Percentiles rank a stretch among this genome's conserved stretches.
Conservation (phyloP, 2,113 vertebrate genomes). For the Campylomormyrus numenius region DNA sequence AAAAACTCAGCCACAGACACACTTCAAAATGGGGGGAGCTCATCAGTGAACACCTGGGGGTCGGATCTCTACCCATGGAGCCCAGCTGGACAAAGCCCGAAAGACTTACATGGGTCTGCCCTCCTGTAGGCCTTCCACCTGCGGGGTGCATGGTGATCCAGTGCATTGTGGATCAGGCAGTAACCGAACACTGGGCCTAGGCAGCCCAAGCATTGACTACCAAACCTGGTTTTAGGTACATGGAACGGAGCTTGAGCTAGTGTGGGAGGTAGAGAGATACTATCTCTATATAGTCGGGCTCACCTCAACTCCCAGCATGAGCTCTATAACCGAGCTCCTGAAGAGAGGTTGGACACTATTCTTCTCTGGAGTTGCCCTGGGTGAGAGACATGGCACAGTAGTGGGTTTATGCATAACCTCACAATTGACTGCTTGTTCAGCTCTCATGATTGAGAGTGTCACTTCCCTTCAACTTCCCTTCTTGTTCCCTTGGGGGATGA, state of each 20-base stretch:
- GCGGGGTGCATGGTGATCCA: background rate
- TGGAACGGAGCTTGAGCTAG: background rate
- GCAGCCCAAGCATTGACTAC: background rate
- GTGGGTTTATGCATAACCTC: no score
- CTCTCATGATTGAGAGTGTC: background rate
- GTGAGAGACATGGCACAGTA: background rate
- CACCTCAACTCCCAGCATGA: background rate
- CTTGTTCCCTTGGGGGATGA: background rate
- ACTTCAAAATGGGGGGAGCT: background rate
- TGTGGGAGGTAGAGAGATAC: background rate
- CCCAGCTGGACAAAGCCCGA: background rate
- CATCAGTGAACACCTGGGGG: background rate
- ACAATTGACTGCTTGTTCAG: no score
- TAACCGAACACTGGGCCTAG: background rate
- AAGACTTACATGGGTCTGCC: background rate
- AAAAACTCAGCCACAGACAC: background rate
- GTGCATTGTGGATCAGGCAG: background rate
- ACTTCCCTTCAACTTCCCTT: background rate
- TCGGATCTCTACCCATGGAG: background rate
- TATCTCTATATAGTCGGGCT: background rate
- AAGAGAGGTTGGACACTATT: background rate
- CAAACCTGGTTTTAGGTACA: background rate
- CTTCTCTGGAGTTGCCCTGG: background rate
- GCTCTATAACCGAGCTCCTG: background rate
- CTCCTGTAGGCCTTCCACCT: background rate